Evolutionary conservation across 1,140 invertebrate genomes (phyloP), one percentile per base, ranked within the genome.

Genomic region (Macrobrachium rosenbergii): DNA sequence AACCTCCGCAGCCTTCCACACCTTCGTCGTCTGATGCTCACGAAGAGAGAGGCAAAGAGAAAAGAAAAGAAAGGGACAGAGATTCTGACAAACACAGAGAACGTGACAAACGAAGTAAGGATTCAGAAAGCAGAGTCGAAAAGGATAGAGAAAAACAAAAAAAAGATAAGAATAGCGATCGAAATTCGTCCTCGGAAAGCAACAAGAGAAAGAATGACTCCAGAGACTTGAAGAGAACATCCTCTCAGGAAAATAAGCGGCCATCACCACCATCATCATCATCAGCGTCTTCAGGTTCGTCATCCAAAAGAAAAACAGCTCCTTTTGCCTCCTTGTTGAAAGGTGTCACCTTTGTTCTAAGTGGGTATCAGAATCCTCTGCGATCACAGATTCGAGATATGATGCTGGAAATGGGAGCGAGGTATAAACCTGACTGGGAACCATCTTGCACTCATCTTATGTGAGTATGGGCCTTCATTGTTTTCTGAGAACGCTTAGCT

Each of bases 351-450:
- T 94, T 98, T 92, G 95, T 95, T 5, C 93, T 98, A 79, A 97
- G 96, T 92, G 97, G 97, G 0, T 98, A 96, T 92, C 93, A 95
- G 92, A 97, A 98, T 93, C 97, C 97, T 2, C 93, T 94, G 88
- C 93, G 97, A 69, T 93, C 92, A 3, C 92, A 94, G 76, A 90
- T 98, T 37, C 92, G 97, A 67, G 93, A 94, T 75, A 94, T 94
- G 90, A 96, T 95, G 17, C 72, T 95, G 7, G 93, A 94, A 83
- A 94, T 98, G 94, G 97, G 97, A 6, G 97, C 96, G 0, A 94
- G 93, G 90, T 97, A 96, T 91, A 94, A 94, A 91, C 92, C 93
- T 52, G 95, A 97, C 92, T 97, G 96, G 96, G 93, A 94, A 80
- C 91, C 91, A 64, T 91, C 91, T 67, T 97, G 96, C 91, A 97